Base-by-base conservation (phyloP, 2,888 invertebrate species). In the Protonemura montana region DNA sequence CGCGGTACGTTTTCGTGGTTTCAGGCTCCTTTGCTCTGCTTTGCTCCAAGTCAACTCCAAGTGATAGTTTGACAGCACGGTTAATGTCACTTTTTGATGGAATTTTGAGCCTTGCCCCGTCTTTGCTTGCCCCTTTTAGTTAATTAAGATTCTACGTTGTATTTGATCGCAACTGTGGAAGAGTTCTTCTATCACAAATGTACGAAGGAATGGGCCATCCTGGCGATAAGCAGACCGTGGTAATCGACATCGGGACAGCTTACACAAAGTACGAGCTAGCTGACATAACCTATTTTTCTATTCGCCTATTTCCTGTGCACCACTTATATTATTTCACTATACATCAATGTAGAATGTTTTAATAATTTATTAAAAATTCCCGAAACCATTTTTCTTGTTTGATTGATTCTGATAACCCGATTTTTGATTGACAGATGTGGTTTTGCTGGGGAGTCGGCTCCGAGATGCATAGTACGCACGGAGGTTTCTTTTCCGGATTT, bases 241-340 rank as follows among this genome's bases (percentile, higher is more conserved):
- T 98, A 25, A 91, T 98, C 88, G 98, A 99, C 90, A 95, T 99
- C 88, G 98, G 98, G 83, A 93, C 94, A 78, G 97, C 97, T 27
- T 98, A 97, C 90, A 98, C 98, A 0, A 98, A 98, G 98, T 98
- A 93, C 93, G 94, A 89, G 91, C 10, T 6, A 29, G 13, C 85
- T 76, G 35, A 87, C 78, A 16, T 78, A 28, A 86, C 21, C 16
- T 25, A 30, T 42, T 82, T 77, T 30, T 59, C 21, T 10, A 59
- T 21, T 21, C 59, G 13, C 28, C 27, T 27, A 10, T 25, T 3
- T 7, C 21, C 21, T 76, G 3, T 25, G 26, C 21, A 7, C 78
- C 26, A 25, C 26, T 16, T 78, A 26, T 26, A 78, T 5, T 25
- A 76, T 76, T 76, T 76, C n/a, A 5, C 21, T 21, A n/a, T n/a